Evolutionary conservation across 2,888 invertebrate genomes (phyloP).

Genomic region (Creontiades dilutus): DNA sequence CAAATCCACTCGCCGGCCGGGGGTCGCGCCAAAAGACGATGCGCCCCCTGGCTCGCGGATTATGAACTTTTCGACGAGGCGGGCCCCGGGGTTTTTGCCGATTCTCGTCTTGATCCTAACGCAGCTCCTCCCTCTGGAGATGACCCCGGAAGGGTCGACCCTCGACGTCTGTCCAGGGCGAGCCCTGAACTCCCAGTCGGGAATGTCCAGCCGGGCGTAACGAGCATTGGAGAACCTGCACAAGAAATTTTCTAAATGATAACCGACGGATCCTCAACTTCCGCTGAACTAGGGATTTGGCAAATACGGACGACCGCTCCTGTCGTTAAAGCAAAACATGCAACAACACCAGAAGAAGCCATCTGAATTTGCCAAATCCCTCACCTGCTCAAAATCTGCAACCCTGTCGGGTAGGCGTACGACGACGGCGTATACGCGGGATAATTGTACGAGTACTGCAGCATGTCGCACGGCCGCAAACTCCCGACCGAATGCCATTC

Average conservation of each 20-base stretch:
- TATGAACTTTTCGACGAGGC: constrained; percentile 87
- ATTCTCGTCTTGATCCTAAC: constrained; percentile 86
- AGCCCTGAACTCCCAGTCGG: constrained; percentile 56
- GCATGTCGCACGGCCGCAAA: background rate
- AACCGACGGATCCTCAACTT: background rate
- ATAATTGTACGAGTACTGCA: constrained; percentile 25
- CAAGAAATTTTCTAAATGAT: background rate
- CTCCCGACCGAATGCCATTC: constrained; percentile 20
- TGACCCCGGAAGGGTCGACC: constrained; percentile 55
- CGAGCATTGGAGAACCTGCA: constrained; percentile 26
- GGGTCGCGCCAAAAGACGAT: background rate
- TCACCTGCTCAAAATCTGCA: constrained; percentile 4
- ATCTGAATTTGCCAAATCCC: constrained; percentile 1
- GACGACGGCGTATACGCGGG: constrained; percentile 10
- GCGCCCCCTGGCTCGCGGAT: constrained; percentile 80
- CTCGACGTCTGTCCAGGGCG: constrained; percentile 24
- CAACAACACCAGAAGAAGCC: background rate
- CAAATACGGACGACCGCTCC: background rate
- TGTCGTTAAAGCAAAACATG: background rate
- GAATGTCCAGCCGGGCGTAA: constrained; percentile 43
- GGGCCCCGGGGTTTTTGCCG: constrained; percentile 85
- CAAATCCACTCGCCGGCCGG: constrained; percentile 1
- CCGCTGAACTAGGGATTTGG: background rate
- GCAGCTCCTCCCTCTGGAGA: constrained; percentile 83
- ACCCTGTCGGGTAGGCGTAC: constrained; percentile 26